Evolutionary conservation across 2,888 invertebrate species (phyloP), one percentile per base, ranked within the genome.

Genomic region (Caenorhabditis sulstoni): DNA sequence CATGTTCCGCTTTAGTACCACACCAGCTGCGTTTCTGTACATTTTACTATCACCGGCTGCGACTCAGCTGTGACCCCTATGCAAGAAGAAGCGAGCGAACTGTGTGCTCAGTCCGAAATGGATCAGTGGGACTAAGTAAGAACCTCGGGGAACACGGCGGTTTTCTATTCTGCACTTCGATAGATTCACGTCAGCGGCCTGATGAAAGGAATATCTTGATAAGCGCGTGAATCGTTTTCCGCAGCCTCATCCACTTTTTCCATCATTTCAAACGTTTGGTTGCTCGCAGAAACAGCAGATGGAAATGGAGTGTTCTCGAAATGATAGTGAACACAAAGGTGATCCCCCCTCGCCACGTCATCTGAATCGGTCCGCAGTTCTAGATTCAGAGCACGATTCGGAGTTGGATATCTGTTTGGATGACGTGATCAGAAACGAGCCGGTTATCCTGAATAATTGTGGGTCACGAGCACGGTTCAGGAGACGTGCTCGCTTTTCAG

Each of bases 241-340:
- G 11, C 22, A 11, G 16, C 47, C 3, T 47, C 8, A 18, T 47
- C 14, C 20, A 18, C 20, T 44, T 11, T n/a, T n/a, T 23, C 8
- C 14, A n/a, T 52, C 18, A 52, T 55, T 55, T 55, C 55, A 16
- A 55, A 37, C n/a, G n/a, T 37, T 23, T 5, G 9, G 14, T 18
- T 11, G 37, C 55, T 29, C 29, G 29, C 29, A 7, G 39, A 39
- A 16, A 37, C 35, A 35, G 1, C 35, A 35, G 23, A 22, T 16
- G 18, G 18, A 7, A 29, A 70, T 70, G 70, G 70, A 70, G 61
- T 61, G 53, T 70, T 70, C 70, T 55, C 70, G 62, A 47, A 53
- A 70, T 35, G 70, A 70, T 61, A 61, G 55, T 62, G 47, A 53
- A n/a, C 14, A n/a, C 44, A 29, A 4, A 18, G n/a, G n/a, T 16